phyloP scores from a whole-genome alignment of 2,113 vertebrate genomes.

The Salvelinus alpinus region DNA sequence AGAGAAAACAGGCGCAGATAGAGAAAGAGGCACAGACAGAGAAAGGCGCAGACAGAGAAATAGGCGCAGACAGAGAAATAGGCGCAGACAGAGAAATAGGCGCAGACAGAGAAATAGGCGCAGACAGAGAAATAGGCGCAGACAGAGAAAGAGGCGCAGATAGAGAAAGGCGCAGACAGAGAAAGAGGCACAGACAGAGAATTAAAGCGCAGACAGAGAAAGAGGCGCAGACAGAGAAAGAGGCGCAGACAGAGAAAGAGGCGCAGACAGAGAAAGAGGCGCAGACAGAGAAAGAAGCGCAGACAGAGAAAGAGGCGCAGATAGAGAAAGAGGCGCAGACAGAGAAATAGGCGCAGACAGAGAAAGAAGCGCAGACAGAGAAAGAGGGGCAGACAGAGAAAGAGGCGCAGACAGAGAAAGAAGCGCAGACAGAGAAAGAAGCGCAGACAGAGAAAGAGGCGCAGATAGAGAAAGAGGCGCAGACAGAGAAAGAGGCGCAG shows the following conservation, averaged over 20 bases:
- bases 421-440: conserved; percentile 16
- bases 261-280: not conserved
- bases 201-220: too few species aligned
- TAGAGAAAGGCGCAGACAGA: too few species aligned
- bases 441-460: not conserved
- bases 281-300: conserved; percentile 7
- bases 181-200: too few species aligned
- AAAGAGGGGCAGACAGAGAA: conserved; percentile 1
- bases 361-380: not conserved
- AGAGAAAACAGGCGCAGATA: not conserved
- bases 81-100: not conserved
- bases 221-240: not conserved
- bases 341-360: not conserved
- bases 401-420: not conserved
- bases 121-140: not conserved
- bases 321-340: not conserved
- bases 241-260: not conserved
- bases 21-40: conserved; percentile 12
- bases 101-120: not conserved
- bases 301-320: too few species aligned
- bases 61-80: not conserved
- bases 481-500: not conserved
- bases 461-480: not conserved
- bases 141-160: not conserved
- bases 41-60: not conserved